Conservation (phyloP, 53 echinoderm and acorn worm species). For the Henricia sp. region DNA sequence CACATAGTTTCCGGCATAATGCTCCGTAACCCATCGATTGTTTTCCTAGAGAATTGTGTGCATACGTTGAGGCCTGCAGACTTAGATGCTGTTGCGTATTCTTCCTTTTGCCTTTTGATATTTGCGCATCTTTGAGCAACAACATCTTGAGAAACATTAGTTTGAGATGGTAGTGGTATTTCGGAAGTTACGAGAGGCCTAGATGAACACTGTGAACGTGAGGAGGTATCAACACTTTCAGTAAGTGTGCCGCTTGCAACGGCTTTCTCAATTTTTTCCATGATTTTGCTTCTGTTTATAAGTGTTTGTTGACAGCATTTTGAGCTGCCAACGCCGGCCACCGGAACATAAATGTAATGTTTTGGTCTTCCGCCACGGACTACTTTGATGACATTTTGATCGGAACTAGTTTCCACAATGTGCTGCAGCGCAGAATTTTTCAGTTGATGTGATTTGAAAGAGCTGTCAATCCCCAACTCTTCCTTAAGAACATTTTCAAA, state of each 20-base stretch:
- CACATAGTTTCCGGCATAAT: conserved; percentile 33
- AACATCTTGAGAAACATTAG: too few species aligned
- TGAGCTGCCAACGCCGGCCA: neutral
- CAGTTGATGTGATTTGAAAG: neutral
- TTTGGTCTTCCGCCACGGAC: neutral
- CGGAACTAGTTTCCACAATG: neutral
- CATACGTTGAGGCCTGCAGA: conserved; percentile 11
- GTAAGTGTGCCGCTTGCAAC: neutral
- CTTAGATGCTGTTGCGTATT: neutral
- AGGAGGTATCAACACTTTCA: neutral
- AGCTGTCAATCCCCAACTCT: neutral
- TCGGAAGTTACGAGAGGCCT: neutral
- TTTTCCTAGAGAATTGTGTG: conserved; percentile 13
- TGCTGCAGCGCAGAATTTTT: neutral
- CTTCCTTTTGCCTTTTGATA: conserved; percentile 4
- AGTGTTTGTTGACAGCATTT: neutral
- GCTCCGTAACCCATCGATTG: conserved; percentile 13
- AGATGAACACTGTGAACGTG: neutral
- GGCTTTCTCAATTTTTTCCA: neutral
- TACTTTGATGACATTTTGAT: neutral
- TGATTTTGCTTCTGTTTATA: neutral
- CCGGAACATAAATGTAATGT: neutral
- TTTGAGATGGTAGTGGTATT: neutral
- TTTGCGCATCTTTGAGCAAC: neutral
- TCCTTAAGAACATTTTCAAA: neutral